Percentiles rank a stretch among this genome's conserved stretches.
phyloP scores from a whole-genome alignment of 2,888 invertebrate species.

The Chymomyza caudatula region DNA sequence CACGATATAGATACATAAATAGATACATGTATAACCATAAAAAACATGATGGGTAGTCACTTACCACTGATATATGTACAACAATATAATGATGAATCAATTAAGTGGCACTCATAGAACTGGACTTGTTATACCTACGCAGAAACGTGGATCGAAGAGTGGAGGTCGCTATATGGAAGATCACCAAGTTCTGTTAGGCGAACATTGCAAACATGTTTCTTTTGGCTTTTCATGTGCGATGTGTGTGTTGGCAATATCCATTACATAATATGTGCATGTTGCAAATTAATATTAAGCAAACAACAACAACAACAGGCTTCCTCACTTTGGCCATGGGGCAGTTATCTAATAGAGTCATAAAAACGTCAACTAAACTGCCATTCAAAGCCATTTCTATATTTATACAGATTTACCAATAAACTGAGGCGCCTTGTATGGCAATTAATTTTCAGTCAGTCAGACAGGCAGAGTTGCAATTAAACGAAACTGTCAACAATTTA shows the following conservation, averaged over 20 bases:
- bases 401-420: constrained; percentile 41
- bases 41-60: background rate
- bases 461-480: constrained; percentile 48
- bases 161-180: background rate
- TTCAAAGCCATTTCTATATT: constrained; percentile 15
- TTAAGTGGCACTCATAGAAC: background rate
- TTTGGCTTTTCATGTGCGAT: constrained; percentile 7
- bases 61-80: background rate
- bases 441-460: constrained; percentile 49
- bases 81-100: background rate
- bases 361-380: constrained; percentile 23
- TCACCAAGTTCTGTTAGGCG: background rate
- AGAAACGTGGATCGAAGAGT: background rate
- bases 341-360: constrained; percentile 68
- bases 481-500: constrained; percentile 73
- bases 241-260: constrained; percentile 52
- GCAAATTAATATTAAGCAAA: constrained; percentile 48
- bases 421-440: constrained; percentile 56
- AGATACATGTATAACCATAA: background rate
- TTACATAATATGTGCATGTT: constrained; percentile 58
- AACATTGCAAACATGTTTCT: constrained; percentile 39
- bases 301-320: constrained; percentile 5
- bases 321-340: background rate
- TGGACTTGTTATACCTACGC: background rate
- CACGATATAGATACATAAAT: no score